Evolutionary conservation across 2,113 vertebrate genomes (phyloP).

Genomic region (Archilochus colubris): DNA sequence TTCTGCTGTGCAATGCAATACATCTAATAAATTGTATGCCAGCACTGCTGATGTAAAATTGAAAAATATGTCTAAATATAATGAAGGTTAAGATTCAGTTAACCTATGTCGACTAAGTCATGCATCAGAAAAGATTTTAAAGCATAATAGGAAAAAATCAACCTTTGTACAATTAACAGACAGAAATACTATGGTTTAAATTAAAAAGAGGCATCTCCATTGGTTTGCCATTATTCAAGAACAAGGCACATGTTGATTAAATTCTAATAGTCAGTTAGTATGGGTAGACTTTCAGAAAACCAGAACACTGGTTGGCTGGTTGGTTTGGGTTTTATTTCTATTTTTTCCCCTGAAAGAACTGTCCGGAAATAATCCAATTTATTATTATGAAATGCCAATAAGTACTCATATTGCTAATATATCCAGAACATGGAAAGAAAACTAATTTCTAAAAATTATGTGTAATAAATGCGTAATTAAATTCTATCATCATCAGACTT

Average conservation of each 20-base stretch:
- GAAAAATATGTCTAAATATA: neutral
- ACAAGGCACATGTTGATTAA: neutral
- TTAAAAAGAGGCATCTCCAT: neutral
- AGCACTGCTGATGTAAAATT: neutral
- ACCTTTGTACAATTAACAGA: neutral
- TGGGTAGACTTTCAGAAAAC: neutral
- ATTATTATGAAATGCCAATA: neutral
- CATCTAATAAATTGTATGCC: neutral
- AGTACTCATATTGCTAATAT: neutral
- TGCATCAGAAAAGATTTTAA: neutral
- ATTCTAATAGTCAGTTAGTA: neutral
- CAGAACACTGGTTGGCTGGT: neutral
- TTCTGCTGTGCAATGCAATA: neutral
- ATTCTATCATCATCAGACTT: neutral
- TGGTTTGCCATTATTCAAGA: neutral
- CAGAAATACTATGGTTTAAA: neutral
- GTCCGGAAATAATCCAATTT: neutral
- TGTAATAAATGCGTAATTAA: neutral
- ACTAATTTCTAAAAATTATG: neutral
- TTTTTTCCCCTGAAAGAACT: neutral
- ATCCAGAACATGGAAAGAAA: neutral
- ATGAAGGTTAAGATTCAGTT: neutral
- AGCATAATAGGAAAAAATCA: neutral
- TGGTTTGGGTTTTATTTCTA: neutral
- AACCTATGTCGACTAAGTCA: neutral